Percentiles rank a stretch among this genome's conserved stretches.
These are phyloP conservation scores for Craniophora ligustri DNA, from an alignment of 2,888 invertebrate species.

Conservation along the genomic window DNA sequence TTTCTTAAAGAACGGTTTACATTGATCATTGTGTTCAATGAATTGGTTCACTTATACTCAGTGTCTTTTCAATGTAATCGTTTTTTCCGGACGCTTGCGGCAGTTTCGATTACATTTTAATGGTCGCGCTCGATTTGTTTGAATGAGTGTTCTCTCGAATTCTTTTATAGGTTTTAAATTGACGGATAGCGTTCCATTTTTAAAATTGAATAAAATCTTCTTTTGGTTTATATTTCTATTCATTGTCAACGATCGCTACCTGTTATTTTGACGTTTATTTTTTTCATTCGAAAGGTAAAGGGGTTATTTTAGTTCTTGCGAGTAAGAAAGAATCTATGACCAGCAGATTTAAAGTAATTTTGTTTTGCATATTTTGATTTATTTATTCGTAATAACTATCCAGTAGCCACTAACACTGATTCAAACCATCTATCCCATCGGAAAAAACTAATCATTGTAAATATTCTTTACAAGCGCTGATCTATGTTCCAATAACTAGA, in stretches of 20 bases:
- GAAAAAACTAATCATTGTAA: too few species aligned
- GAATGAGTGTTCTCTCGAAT: constrained; percentile 48
- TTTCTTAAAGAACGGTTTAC: constrained; percentile 66
- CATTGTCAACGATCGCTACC: constrained; percentile 13
- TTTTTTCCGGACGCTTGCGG: constrained; percentile 50
- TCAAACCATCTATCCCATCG: too few species aligned
- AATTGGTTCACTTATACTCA: constrained; percentile 63
- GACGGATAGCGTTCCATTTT: constrained; percentile 35
- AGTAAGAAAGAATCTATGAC: too few species aligned
- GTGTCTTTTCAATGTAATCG: constrained; percentile 67
- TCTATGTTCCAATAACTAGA: too few species aligned
- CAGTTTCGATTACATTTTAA: constrained; percentile 64
- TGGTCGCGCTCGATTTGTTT: constrained; percentile 53
- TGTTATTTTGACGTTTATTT: constrained; percentile 4
- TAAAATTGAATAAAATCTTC: constrained; percentile 17
- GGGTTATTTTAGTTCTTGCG: too few species aligned
- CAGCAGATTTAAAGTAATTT: too few species aligned
- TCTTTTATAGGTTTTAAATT: constrained; percentile 46
- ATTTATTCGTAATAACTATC: too few species aligned
- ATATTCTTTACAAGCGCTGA: too few species aligned
- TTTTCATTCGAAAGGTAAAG: constrained; percentile 1
- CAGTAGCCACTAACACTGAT: too few species aligned
- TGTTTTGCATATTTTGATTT: too few species aligned
- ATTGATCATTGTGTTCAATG: constrained; percentile 67
- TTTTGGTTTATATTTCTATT: constrained; percentile 4